phyloP scores from a whole-genome alignment of 2,888 invertebrate genomes.

The Sycophila texana region DNA sequence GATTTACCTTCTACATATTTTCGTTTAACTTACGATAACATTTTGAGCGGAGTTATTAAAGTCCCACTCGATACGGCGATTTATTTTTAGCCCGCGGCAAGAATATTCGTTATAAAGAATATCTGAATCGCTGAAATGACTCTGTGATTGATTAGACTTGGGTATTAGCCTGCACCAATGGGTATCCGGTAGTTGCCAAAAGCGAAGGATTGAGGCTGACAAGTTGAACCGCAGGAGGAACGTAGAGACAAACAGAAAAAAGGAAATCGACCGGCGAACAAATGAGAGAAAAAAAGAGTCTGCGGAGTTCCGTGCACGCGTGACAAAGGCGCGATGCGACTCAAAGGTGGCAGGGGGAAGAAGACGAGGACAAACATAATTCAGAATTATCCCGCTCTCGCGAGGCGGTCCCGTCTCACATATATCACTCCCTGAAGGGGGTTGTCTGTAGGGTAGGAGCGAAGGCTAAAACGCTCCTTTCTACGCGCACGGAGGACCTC shows the following conservation, averaged over 20 bases:
- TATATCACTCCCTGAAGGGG: constrained; percentile 70
- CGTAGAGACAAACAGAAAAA: constrained; percentile 58
- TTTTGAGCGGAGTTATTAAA: too few species aligned
- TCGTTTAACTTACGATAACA: too few species aligned
- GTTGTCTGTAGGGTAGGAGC: constrained; percentile 63
- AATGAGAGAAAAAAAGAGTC: constrained; percentile 52
- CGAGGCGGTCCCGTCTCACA: constrained; percentile 68
- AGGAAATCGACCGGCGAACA: constrained; percentile 53
- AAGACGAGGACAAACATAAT: constrained; percentile 72
- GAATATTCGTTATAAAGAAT: too few species aligned
- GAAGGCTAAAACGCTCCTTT: constrained; percentile 55
- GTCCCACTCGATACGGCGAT: too few species aligned
- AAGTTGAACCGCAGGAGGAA: not conserved
- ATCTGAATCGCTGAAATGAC: constrained; percentile 49
- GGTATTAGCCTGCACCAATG: constrained; percentile 5
- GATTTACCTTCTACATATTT: too few species aligned
- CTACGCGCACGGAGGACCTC: constrained; percentile 4
- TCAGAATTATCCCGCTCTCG: constrained; percentile 71
- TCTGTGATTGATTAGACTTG: constrained; percentile 38
- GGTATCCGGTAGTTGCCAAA: constrained; percentile 17
- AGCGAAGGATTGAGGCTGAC: constrained; percentile 1
- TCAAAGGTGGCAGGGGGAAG: constrained; percentile 59
- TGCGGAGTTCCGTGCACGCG: constrained; percentile 44
- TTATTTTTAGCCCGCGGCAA: too few species aligned
- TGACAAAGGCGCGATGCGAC: constrained; percentile 64